Evolutionary conservation across 2,888 invertebrate species (phyloP), one percentile per base, ranked within the genome.

Genomic region (Apotomis betuletana): DNA sequence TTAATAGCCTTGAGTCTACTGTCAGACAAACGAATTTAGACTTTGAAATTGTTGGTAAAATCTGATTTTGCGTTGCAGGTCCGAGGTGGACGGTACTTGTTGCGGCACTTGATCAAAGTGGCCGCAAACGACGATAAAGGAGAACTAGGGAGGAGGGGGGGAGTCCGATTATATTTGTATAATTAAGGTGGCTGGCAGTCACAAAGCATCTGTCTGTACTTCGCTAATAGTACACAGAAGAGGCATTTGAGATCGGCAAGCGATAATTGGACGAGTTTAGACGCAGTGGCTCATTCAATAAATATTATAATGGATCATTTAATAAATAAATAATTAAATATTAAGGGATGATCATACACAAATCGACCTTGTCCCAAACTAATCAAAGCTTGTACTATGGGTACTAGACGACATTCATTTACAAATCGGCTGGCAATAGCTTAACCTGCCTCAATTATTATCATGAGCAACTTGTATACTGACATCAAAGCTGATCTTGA

Each of bases 41-140:
- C 49, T 44, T 12, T 46, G 41, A n/a, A 5, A 0, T 9, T 13
- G 15, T 5, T 5, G 8, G 3, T 4, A 10, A 69, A 41, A 51
- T 41, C 6, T 13, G 58, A n/a, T 5, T 13, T 70, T 70, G 44
- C 4, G 3, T 10, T 44, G 52, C 44, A 6, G 27, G 44, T 41
- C 1, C 12, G 9, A 13, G 13, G 36, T 49, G 9, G 49, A 10
- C 12, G 51, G 52, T 9, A 69, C 63, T 64, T 59, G 63, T 59
- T 70, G 63, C 69, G 58, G 44, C 10, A 5, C 67, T 60, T 68
- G 63, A 63, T 70, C 64, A 70, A 59, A 70, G 64, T 3, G 59
- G 52, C 70, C 70, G 62, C 70, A 69, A 64, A 52, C 64, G 60
- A 61, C 41, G 41, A 59, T 54, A 9, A 52, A 41, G 10, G 38